Evolutionary conservation across 2,797 vertebrate genomes (phyloP).

Genomic region (Manis pentadactyla): DNA sequence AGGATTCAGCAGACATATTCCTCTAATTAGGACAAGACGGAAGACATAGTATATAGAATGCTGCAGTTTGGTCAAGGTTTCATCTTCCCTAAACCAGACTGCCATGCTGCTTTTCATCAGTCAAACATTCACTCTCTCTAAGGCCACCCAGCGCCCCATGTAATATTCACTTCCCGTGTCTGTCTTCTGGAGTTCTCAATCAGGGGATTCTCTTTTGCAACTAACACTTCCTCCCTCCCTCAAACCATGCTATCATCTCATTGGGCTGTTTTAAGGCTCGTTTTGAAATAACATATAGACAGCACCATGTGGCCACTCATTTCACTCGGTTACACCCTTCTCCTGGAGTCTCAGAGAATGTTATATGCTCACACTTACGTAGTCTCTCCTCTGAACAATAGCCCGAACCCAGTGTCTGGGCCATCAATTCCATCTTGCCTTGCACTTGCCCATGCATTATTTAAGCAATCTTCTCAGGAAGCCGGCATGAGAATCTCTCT

Average conservation of each 20-base stretch:
- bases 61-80: conserved; percentile 70
- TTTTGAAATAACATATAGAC: conserved; percentile 62
- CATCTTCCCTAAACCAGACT: conserved; percentile 45
- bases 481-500: conserved; percentile 73
- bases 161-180: not conserved
- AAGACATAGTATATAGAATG: conserved; percentile 61
- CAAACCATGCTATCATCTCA: not conserved
- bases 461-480: conserved; percentile 81
- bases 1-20: conserved; percentile 79
- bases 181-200: conserved; percentile 35
- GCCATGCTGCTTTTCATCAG: not conserved
- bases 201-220: not conserved
- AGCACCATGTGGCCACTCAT: conserved; percentile 59
- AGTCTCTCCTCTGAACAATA: conserved; percentile 77
- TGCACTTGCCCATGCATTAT: conserved; percentile 82
- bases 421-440: conserved; percentile 80
- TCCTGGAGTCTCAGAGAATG: conserved; percentile 42
- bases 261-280: conserved; percentile 1
- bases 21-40: conserved; percentile 81
- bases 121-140: not conserved
- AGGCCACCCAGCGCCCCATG: not conserved
- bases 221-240: not conserved
- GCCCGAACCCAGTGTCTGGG: conserved; percentile 76
- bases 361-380: conserved; percentile 34
- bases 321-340: conserved; percentile 59